phyloP scores from a whole-genome alignment of 2,113 vertebrate genomes.

The Gobiocypris rarus region DNA sequence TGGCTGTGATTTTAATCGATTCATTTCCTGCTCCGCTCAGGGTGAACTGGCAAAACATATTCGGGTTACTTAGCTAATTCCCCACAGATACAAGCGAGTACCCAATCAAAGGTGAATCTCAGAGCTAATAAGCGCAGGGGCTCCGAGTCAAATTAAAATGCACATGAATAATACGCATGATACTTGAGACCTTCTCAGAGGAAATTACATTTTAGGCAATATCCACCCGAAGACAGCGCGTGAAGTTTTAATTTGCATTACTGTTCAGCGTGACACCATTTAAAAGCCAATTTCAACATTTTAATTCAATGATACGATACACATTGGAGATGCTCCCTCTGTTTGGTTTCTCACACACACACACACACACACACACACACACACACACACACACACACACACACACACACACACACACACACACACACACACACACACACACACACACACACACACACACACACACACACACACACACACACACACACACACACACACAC shows the following conservation, averaged over 20 bases:
- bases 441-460: neutral
- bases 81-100: conserved; percentile 9
- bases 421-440: neutral
- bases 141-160: conserved; percentile 27
- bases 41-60: conserved; percentile 38
- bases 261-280: conserved; percentile 19
- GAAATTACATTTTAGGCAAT: conserved; percentile 27
- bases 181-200: conserved; percentile 39
- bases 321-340: neutral
- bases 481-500: too few relatives aligned
- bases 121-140: conserved; percentile 34
- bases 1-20: conserved; percentile 17
- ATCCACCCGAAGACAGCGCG: neutral
- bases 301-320: conserved; percentile 5
- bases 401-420: neutral
- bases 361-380: neutral
- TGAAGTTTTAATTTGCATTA: conserved; percentile 24
- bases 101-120: conserved; percentile 45
- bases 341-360: neutral
- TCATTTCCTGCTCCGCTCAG: conserved; percentile 33
- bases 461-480: too few relatives aligned
- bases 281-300: conserved; percentile 26
- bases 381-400: neutral
- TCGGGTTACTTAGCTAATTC: conserved; percentile 33
- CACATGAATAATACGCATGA: conserved; percentile 25